These are phyloP conservation scores for Onchidella celtica DNA, from an alignment of 2,888 invertebrate genomes.

Conservation along the genomic window DNA sequence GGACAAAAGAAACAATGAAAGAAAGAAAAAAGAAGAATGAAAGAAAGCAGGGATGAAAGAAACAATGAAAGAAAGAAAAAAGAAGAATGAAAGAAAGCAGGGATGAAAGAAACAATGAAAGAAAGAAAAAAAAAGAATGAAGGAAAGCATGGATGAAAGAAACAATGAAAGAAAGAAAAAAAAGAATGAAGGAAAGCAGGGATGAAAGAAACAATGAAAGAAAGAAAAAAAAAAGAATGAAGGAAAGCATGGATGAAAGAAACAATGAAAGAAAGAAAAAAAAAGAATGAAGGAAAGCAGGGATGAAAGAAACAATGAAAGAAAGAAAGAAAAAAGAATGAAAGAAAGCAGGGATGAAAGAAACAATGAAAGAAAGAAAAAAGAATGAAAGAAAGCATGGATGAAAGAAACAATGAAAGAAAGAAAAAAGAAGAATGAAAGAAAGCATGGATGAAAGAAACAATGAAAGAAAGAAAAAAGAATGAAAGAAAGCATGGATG, in stretches of 20 bases:
- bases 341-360: neutral
- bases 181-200: neutral
- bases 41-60: neutral
- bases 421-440: too few relatives aligned
- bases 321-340: neutral
- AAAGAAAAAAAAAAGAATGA: neutral
- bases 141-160: neutral
- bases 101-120: neutral
- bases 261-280: neutral
- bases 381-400: too few relatives aligned
- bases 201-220: neutral
- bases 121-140: neutral
- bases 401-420: too few relatives aligned
- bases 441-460: too few relatives aligned
- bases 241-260: too few relatives aligned
- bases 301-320: neutral
- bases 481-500: too few relatives aligned
- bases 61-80: neutral
- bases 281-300: neutral
- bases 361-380: conserved; percentile 20
- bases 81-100: neutral
- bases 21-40: too few relatives aligned
- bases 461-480: neutral
- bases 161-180: conserved; percentile 13
- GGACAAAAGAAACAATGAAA: too few relatives aligned